Percentiles rank a stretch among this genome's conserved stretches.
Conservation (phyloP, 2,797 vertebrate species). For the Synanceia verrucosa region DNA sequence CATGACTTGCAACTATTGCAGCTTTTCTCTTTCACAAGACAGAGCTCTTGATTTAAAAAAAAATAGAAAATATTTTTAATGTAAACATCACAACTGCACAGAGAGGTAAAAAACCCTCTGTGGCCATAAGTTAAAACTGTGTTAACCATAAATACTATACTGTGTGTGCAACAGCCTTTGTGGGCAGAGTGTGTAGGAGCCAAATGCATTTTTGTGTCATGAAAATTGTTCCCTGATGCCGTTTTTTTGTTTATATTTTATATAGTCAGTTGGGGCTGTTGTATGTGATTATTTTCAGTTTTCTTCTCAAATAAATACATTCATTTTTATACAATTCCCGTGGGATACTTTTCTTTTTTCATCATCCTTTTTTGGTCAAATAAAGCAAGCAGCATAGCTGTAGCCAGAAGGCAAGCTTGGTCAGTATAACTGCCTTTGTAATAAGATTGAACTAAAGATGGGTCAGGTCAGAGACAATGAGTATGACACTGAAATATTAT, state of each 20-base stretch:
- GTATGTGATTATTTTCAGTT: no score
- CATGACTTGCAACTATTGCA: not conserved
- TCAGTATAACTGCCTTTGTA: not conserved
- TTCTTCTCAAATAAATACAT: no score
- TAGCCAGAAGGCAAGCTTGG: no score
- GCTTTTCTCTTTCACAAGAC: not conserved
- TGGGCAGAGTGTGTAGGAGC: not conserved
- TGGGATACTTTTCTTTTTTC: no score
- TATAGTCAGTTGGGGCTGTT: no score
- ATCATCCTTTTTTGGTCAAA: no score
- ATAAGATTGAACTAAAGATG: not conserved
- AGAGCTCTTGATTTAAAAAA: not conserved
- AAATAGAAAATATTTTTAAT: not conserved
- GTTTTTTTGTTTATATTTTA: no score
- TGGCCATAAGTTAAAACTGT: not conserved
- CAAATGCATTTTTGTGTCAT: no score
- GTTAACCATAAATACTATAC: conserved; percentile 32
- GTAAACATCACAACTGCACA: not conserved
- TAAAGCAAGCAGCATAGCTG: no score
- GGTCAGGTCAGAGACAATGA: not conserved
- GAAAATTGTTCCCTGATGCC: no score
- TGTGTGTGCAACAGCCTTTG: not conserved
- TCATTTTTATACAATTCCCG: no score
- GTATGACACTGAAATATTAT: not conserved
- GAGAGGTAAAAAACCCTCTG: not conserved